Evolutionary conservation across 2,113 vertebrate genomes (phyloP).

Genomic region (Picathartes gymnocephalus): DNA sequence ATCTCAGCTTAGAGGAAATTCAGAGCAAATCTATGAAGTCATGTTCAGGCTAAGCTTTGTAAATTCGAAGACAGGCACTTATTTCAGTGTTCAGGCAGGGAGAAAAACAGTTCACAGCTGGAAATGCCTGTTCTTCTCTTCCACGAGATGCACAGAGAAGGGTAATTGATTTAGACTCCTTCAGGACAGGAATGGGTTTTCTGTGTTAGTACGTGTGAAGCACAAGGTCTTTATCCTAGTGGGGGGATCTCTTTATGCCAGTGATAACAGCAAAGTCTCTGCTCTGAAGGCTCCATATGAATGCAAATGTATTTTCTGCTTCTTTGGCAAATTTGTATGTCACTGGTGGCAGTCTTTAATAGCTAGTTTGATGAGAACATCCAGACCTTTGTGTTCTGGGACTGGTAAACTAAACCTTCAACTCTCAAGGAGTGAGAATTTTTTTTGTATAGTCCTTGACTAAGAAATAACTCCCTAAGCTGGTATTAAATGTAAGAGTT

Average conservation of each 20-base stretch:
- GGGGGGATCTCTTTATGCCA: not conserved
- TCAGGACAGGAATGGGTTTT: slow-evolving; percentile 3
- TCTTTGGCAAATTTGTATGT: not conserved
- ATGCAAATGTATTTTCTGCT: not conserved
- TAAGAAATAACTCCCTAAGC: not conserved
- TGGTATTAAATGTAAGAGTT: not conserved
- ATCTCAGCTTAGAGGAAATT: slow-evolving; percentile 4
- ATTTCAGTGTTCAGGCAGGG: slow-evolving; percentile 26
- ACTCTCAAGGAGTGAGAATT: not conserved
- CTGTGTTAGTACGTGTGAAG: slow-evolving; percentile 8
- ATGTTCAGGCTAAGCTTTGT: slow-evolving; percentile 37
- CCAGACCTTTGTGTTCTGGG: not conserved
- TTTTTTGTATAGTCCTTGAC: not conserved
- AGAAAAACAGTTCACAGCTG: slow-evolving; percentile 44
- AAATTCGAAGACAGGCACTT: slow-evolving; percentile 18
- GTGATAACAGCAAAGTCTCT: not conserved
- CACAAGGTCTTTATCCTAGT: not conserved
- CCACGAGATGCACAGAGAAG: not conserved
- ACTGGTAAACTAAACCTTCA: not conserved
- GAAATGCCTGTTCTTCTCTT: slow-evolving; percentile 39
- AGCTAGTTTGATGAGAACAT: not conserved
- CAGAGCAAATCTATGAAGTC: not conserved
- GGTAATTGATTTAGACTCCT: slow-evolving; percentile 36
- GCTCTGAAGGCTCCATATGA: not conserved
- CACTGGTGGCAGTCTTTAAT: not conserved